Evolutionary conservation across 2,797 vertebrate species (phyloP), one percentile per base, ranked within the genome.

Genomic region (Luscinia luscinia): DNA sequence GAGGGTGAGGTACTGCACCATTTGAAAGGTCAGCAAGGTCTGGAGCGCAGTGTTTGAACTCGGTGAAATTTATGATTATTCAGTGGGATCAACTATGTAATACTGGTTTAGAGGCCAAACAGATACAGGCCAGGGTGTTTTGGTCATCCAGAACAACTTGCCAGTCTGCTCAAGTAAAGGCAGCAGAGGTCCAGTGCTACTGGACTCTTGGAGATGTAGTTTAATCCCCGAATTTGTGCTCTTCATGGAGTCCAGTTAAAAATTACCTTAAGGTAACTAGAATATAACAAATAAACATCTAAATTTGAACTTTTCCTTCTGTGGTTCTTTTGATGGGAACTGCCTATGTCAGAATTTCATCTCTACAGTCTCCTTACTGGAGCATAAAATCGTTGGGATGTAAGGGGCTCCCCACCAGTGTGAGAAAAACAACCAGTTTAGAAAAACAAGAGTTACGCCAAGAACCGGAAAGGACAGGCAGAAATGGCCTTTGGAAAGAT

Each of bases 21-120:
- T 30, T 32, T 0, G 0, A 68, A 57, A 73, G 22, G 41, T 48
- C 80, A 48, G 48, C 2, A 3, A 77, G 23, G 61, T 74, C 63
- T 82, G 20, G 38, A 89, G 64, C 6, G 24, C 16, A 57, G 55
- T 40, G 28, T 20, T 72, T 67, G 49, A 92, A 77, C 24, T 82
- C 14, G 3, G 77, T 20, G 9, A 67, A 76, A 84, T 3, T 38
- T 8, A 5, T 49, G 41, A 68, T 43, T 81, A 40, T 34, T 76
- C 45, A 70, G 32, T 30, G 57, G 32, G 30, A 85, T 43, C 49
- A 54, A 55, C 21, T 27, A 63, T 9, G 2, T 38, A 59, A 73
- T 27, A 66, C n/a, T 34, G 19, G 48, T 36, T 78, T 81, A 51
- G 28, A 82, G 70, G 19, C 34, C 69, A 15, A 93, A 32, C 12